Percentiles rank a stretch among this genome's conserved stretches.
phyloP scores from a whole-genome alignment of 2,113 vertebrate species.

The Chiloscyllium plagiosum region DNA sequence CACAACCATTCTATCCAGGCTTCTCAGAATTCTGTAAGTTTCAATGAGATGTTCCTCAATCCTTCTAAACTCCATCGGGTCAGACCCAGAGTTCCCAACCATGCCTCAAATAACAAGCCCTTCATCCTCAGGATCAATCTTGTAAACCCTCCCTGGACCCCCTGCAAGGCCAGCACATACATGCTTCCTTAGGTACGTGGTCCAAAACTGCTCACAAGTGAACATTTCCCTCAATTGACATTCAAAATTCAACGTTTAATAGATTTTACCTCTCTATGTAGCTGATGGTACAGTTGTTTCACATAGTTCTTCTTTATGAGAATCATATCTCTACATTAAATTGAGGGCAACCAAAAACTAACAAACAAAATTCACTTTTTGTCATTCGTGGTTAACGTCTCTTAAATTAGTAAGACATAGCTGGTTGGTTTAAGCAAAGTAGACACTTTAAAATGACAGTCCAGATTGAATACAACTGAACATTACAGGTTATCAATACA shows the following conservation, averaged over 20 bases:
- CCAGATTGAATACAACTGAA: neutral
- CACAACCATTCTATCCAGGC: too few species aligned
- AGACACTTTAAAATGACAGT: neutral
- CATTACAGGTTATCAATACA: neutral
- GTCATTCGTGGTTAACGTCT: neutral
- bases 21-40: too few species aligned
- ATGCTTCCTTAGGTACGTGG: too few species aligned
- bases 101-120: too few species aligned
- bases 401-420: neutral
- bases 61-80: too few species aligned
- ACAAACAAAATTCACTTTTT: neutral
- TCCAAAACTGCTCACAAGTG: too few species aligned
- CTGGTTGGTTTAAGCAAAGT: neutral
- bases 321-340: neutral
- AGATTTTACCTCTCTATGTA: neutral
- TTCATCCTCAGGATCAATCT: too few species aligned
- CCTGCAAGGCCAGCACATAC: too few species aligned
- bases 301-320: neutral
- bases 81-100: too few species aligned
- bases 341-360: neutral
- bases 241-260: neutral
- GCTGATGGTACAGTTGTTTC: neutral
- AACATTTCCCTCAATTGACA: too few species aligned
- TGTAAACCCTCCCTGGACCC: too few species aligned
- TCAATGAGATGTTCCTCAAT: too few species aligned